phyloP scores from a whole-genome alignment of 2,888 invertebrate species.

The Heliothis peltigera region DNA sequence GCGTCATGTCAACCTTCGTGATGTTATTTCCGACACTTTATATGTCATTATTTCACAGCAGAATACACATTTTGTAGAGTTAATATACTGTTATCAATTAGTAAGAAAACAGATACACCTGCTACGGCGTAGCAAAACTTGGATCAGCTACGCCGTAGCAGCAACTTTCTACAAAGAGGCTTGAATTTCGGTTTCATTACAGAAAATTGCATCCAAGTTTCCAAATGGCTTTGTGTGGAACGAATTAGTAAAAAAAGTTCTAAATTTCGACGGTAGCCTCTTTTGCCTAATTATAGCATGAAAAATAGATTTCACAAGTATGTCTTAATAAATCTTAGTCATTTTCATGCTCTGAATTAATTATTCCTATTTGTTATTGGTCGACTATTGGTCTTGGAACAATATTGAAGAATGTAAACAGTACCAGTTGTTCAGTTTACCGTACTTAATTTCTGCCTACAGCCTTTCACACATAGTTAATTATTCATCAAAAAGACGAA shows the following conservation, averaged over 20 bases:
- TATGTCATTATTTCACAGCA: neutral
- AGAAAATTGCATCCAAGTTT: neutral
- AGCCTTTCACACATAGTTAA: neutral
- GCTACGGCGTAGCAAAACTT: constrained; percentile 31
- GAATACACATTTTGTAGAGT: neutral
- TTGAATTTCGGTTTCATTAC: neutral
- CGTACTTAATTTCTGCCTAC: too few species aligned
- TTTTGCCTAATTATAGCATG: neutral
- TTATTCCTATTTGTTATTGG: too few species aligned
- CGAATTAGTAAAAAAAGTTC: neutral
- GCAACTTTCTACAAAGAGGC: neutral
- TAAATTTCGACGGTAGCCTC: too few species aligned
- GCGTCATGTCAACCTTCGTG: neutral
- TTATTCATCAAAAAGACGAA: neutral
- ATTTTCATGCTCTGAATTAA: too few species aligned
- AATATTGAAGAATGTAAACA: too few species aligned
- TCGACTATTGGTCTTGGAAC: too few species aligned
- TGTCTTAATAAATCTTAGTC: neutral
- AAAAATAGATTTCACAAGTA: neutral
- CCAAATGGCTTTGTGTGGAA: neutral
- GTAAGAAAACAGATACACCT: neutral
- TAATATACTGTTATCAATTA: too few species aligned
- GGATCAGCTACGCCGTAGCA: constrained; percentile 25
- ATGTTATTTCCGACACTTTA: neutral
- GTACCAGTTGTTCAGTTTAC: too few species aligned